Base-by-base conservation (phyloP, 2,113 vertebrate genomes). In the Calidris pugnax region DNA sequence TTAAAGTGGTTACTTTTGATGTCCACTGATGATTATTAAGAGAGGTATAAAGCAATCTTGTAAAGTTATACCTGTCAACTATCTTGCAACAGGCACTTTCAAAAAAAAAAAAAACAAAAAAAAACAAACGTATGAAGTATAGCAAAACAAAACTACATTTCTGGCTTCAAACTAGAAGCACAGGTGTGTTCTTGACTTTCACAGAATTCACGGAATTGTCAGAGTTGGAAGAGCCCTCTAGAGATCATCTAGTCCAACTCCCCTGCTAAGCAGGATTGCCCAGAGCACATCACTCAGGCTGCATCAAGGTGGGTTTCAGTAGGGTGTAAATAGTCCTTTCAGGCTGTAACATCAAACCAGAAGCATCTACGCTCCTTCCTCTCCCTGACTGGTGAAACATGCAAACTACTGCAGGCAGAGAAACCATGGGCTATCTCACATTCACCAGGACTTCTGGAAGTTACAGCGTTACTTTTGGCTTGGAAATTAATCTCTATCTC, bases 381-480 rank as follows among this genome's bases (percentile, higher is more conserved):
- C 41, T 67, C 0, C 0, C 6, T 43, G 12, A 19, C 6, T 7
- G 21, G 21, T 33, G 24, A 89, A 74, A 32, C 0, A 0, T 15
- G 24, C 30, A 11, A 57, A 48, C 41, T 27, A 23, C 56, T 33
- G 18, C 75, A 88, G 71, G 57, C 39, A 94, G 35, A 68, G 71
- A 39, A 86, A 51, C n/a, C 53, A 48, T 0, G 0, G 16, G 35
- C 50, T 63, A 60, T 41, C 33, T 80, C 63, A 69, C 6, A 12
- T 7, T 62, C 45, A 3, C 1, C 20, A 22, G 32, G 47, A 55
- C 20, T 50, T 67, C 4, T 8, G 7, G 45, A 83, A 90, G 28
- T n/a, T 32, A 48, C 26, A 35, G 37, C 4, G 1, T 37, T 57
- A 48, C 59, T 71, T 14, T 3, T 20, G 47, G 30, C 35, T 83